Evolutionary conservation across 1,140 invertebrate genomes (phyloP), one percentile per base, ranked within the genome.

Genomic region (Pogonognathellus flavescens): DNA sequence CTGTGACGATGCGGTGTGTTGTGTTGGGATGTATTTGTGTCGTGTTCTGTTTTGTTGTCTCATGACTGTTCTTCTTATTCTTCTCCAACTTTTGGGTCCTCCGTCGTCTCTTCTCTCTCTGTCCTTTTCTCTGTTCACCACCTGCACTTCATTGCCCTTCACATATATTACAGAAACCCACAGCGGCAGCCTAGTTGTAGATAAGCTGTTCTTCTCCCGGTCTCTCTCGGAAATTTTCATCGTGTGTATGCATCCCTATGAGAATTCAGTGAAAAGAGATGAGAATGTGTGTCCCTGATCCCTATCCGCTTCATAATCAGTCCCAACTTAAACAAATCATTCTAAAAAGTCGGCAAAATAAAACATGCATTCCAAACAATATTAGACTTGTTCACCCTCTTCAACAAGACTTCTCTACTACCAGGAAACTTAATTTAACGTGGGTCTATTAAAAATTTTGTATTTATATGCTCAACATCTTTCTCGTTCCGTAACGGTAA

Each of bases 131-230:
- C 18, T 53, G 53, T n/a, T 83, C 55, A 66, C 41, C 57, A 83
- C 52, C 82, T 66, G 82, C 57, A 57, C 41, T 59, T 60, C 82
- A 57, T 13, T 62, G 57, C 25, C 18, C 57, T 83, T 62, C 82
- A 13, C 62, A 18, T 80, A 22, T 50, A 76, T 16, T 76, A 76
- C 25, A 76, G 10, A 41, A 41, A 41, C 31, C 53, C 53, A 57
- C n/a, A 13, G 53, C 11, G 53, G n/a, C 11, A 57, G 53, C 53
- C n/a, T 13, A 14, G n/a, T 57, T 14, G 53, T 14, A n/a, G 11
- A 13, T 57, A 13, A 57, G 11, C 10, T n/a, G n/a, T 57, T 57
- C n/a, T 57, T 57, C 53, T 57, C n/a, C 10, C 31, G 31, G 31
- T 41, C 31, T 41, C 31, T 41, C 31, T 41, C 31, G 31, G 31